A percentile compares a stretch with the other conserved stretches of the same genome.
Conservation (phyloP, 1,140 invertebrate genomes). For the Papilio dardanus region DNA sequence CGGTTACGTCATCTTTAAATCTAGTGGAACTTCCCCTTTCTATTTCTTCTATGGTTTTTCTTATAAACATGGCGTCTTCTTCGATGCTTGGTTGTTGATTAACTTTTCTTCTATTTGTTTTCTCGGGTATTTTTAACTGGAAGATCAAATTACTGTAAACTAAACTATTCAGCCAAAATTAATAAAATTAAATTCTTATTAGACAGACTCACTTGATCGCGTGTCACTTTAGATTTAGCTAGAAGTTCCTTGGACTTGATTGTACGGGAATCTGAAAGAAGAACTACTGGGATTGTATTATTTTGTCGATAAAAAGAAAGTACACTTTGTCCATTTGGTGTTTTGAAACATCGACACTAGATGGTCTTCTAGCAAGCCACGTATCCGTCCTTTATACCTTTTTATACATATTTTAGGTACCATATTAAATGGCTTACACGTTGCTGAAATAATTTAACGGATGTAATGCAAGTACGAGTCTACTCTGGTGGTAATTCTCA, state of each 20-base stretch:
- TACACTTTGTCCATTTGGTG: too few species aligned
- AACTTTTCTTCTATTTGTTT: constrained; percentile 58
- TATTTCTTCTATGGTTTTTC: constrained; percentile 77
- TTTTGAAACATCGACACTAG: too few species aligned
- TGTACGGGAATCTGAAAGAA: constrained; percentile 63
- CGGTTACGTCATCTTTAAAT: constrained; percentile 53
- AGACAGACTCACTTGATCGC: constrained; percentile 63
- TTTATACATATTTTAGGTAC: too few species aligned
- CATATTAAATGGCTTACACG: too few species aligned
- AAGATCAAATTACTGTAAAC: constrained; percentile 1
- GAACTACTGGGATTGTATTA: constrained; percentile 48
- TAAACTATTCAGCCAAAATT: constrained; percentile 30
- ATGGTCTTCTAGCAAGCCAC: too few species aligned
- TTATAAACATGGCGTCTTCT: constrained; percentile 75
- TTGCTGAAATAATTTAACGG: too few species aligned
- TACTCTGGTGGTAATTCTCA: constrained; percentile 39
- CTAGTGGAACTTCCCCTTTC: constrained; percentile 69
- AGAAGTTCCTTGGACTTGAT: constrained; percentile 53
- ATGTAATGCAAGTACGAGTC: too few species aligned
- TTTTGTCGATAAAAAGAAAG: neutral
- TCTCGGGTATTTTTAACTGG: constrained; percentile 58
- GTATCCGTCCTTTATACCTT: too few species aligned
- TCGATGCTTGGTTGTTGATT: constrained; percentile 68
- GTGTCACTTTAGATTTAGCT: constrained; percentile 51
- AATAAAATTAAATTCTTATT: constrained; percentile 42